Conservation (phyloP, 2,888 invertebrate species). For the Amphipoea oculea region DNA sequence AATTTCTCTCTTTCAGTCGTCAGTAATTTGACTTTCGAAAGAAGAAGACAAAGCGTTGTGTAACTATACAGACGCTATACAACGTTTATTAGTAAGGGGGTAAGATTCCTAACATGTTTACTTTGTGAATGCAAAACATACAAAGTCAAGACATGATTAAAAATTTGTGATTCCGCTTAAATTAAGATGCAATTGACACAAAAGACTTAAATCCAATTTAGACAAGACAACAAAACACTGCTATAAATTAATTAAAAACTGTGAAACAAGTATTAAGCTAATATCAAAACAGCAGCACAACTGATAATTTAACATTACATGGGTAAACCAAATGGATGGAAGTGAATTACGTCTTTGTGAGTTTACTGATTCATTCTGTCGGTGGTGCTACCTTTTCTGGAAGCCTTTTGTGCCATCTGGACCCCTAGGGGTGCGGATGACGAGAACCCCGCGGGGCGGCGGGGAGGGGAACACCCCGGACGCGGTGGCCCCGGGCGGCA, state of each 20-base stretch:
- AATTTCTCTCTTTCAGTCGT: too few relatives aligned
- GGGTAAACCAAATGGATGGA: constrained; percentile 76
- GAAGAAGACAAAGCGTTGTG: too few relatives aligned
- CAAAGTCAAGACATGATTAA: constrained; percentile 11
- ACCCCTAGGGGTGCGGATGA: constrained; percentile 94
- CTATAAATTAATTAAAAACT: constrained; percentile 63
- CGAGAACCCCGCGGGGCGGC: constrained; percentile 86
- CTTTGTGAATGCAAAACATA: constrained; percentile 5
- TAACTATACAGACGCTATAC: too few relatives aligned
- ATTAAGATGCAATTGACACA: constrained; percentile 33
- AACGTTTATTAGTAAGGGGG: too few relatives aligned
- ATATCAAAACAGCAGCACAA: constrained; percentile 66
- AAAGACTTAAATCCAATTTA: constrained; percentile 24
- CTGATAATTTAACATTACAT: constrained; percentile 58
- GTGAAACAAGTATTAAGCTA: constrained; percentile 65
- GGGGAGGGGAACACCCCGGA: constrained; percentile 85
- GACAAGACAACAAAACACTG: constrained; percentile 27
- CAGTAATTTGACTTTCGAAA: too few relatives aligned
- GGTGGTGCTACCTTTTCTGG: constrained; percentile 84
- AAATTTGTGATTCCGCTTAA: constrained; percentile 20
- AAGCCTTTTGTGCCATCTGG: constrained; percentile 94
- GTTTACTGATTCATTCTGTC: constrained; percentile 47
- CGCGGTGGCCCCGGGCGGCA: constrained; percentile 81
- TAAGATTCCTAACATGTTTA: constrained; percentile 15
- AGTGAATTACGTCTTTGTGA: constrained; percentile 72